Conservation (phyloP, 1,140 invertebrate species). For the Tenebrio molitor region DNA sequence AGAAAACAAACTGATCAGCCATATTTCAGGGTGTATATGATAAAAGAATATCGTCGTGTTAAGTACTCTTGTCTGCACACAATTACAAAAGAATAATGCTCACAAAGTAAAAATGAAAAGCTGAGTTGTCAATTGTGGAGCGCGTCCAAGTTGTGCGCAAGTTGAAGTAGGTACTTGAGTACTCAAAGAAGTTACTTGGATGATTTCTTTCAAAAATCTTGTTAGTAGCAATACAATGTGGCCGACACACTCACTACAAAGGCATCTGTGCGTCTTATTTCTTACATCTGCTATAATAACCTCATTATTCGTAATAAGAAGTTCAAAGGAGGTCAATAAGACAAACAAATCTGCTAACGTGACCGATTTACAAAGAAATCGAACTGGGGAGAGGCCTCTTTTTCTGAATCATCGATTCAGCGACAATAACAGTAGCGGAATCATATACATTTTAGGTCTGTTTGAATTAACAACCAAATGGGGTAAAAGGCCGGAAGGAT, state of each 20-base stretch:
- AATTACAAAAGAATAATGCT: conserved; percentile 29
- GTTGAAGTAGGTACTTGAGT: conserved; percentile 47
- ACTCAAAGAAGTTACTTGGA: conserved; percentile 23
- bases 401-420: conserved; percentile 12
- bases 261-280: conserved; percentile 29
- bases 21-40: not conserved
- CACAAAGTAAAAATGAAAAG: conserved; percentile 51
- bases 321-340: conserved; percentile 14
- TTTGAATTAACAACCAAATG: conserved; percentile 79
- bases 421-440: conserved; percentile 38
- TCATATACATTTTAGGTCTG: conserved; percentile 77
- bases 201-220: conserved; percentile 39
- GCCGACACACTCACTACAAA: conserved; percentile 28
- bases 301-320: conserved; percentile 39
- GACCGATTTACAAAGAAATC: conserved; percentile 4
- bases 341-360: conserved; percentile 9
- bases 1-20: too few relatives aligned
- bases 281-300: conserved; percentile 8
- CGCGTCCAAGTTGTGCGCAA: conserved; percentile 47
- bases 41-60: conserved; percentile 13
- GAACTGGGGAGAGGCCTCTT: conserved; percentile 35
- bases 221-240: conserved; percentile 27
- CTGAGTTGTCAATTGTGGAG: conserved; percentile 55
- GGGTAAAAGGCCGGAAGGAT: conserved; percentile 75
- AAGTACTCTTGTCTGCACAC: conserved; percentile 15